Conservation (phyloP, 2,797 vertebrate species). For the Rhadinocentrus ornatus region DNA sequence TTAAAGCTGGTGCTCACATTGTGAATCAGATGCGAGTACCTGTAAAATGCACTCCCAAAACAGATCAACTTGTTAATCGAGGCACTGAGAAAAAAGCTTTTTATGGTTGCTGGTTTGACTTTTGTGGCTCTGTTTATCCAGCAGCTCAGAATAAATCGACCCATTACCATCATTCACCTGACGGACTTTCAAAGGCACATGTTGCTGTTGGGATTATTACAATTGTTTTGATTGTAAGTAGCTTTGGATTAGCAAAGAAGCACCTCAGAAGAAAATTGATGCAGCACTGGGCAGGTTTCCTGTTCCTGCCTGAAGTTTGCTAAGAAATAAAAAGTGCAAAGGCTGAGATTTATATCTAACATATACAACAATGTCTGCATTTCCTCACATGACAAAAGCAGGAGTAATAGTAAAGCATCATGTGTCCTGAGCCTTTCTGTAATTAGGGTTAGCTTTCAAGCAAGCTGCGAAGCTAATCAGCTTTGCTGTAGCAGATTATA, state of each 20-base stretch:
- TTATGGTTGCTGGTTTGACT: background rate
- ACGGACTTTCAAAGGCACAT: background rate
- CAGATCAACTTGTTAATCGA: too few species aligned
- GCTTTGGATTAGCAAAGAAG: slow-evolving; percentile 46
- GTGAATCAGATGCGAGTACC: too few species aligned
- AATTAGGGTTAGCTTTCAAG: slow-evolving; percentile 72
- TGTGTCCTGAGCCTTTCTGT: slow-evolving; percentile 60
- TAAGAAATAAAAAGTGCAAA: background rate
- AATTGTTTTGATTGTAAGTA: slow-evolving; percentile 39
- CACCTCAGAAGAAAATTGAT: slow-evolving; percentile 10
- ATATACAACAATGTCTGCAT: slow-evolving; percentile 27
- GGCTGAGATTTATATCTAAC: background rate
- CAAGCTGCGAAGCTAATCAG: slow-evolving; percentile 74
- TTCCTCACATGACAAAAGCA: slow-evolving; percentile 37
- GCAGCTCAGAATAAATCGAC: background rate
- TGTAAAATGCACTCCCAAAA: too few species aligned
- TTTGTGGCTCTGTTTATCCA: background rate
- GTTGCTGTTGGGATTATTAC: slow-evolving; percentile 14
- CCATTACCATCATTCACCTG: background rate
- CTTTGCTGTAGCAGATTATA: slow-evolving; percentile 76
- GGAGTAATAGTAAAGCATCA: slow-evolving; percentile 46
- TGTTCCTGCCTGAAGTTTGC: background rate
- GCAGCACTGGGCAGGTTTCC: background rate
- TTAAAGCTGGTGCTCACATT: too few species aligned
- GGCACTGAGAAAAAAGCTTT: background rate